Conservation (phyloP, 2,888 invertebrate species). For the Agapostemon virescens region DNA sequence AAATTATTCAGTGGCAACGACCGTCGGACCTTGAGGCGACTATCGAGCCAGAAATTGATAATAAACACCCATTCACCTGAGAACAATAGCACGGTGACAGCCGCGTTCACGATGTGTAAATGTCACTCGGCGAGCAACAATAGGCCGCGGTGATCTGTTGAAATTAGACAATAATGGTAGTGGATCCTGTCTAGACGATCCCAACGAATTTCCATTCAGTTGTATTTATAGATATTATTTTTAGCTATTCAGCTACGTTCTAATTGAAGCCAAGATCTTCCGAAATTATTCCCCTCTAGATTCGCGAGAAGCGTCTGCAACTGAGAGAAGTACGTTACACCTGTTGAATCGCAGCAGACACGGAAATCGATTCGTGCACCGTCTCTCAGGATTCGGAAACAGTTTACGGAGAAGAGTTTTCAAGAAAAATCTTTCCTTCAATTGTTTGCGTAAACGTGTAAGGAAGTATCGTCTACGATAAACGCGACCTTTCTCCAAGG, state of each 20-base stretch:
- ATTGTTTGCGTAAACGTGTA: no score
- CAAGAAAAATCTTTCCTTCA: no score
- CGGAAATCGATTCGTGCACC: no score
- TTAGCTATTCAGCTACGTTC: background rate
- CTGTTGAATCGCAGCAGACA: no score
- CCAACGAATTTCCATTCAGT: conserved; percentile 5
- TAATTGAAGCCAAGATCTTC: background rate
- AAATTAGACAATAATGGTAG: conserved; percentile 6
- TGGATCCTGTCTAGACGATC: background rate
- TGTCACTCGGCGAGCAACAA: conserved; percentile 34
- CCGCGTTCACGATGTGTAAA: conserved; percentile 35
- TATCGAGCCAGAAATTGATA: conserved; percentile 48
- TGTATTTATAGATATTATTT: background rate
- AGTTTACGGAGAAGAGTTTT: no score
- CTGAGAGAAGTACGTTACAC: no score
- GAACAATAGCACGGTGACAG: conserved; percentile 38
- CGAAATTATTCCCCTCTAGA: no score
- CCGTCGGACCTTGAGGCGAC: conserved; percentile 44
- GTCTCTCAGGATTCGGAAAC: no score
- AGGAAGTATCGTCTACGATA: no score
- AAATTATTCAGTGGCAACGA: conserved; percentile 40
- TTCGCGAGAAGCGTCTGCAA: no score
- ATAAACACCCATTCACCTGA: conserved; percentile 47
- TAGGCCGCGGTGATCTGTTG: conserved; percentile 21
- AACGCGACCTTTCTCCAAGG: no score